phyloP scores from a whole-genome alignment of 1,140 invertebrate species.

The Ganaspis sp. region DNA sequence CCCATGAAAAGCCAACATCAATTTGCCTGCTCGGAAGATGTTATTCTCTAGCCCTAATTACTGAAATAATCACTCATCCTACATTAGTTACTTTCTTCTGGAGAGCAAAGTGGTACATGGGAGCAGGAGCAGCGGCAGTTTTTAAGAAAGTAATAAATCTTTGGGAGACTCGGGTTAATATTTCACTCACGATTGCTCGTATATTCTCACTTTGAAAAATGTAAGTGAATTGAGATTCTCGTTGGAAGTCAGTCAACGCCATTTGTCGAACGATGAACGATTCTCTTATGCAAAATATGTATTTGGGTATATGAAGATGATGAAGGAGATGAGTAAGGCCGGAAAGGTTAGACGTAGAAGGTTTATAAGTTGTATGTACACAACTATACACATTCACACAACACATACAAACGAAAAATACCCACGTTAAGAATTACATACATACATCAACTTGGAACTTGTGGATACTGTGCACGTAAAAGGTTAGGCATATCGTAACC shows the following conservation, averaged over 20 bases:
- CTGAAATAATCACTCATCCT: constrained; percentile 10
- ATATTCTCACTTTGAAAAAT: constrained; percentile 27
- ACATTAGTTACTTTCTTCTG: constrained; percentile 12
- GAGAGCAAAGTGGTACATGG: background rate
- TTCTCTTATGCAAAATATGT: background rate
- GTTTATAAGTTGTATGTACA: too few relatives aligned
- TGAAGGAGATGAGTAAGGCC: background rate
- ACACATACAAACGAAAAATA: too few relatives aligned
- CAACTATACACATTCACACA: too few relatives aligned
- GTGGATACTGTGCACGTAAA: constrained; percentile 1
- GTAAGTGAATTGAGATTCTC: background rate
- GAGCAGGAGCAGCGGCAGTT: background rate
- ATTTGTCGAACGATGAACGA: constrained; percentile 7
- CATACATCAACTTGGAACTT: too few relatives aligned
- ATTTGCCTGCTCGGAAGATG: background rate
- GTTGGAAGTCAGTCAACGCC: background rate
- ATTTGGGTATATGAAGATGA: background rate
- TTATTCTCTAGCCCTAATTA: background rate
- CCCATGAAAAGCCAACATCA: background rate
- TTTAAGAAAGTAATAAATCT: constrained; percentile 27
- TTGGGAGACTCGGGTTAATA: constrained; percentile 11
- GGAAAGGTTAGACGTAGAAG: background rate
- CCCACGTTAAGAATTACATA: background rate
- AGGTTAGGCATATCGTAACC: constrained; percentile 27
- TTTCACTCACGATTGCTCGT: constrained; percentile 27